A percentile compares a stretch with the other conserved stretches of the same genome.
These are phyloP conservation scores for Eudemis profundana DNA, from an alignment of 2,888 invertebrate genomes.

Conservation along the genomic window DNA sequence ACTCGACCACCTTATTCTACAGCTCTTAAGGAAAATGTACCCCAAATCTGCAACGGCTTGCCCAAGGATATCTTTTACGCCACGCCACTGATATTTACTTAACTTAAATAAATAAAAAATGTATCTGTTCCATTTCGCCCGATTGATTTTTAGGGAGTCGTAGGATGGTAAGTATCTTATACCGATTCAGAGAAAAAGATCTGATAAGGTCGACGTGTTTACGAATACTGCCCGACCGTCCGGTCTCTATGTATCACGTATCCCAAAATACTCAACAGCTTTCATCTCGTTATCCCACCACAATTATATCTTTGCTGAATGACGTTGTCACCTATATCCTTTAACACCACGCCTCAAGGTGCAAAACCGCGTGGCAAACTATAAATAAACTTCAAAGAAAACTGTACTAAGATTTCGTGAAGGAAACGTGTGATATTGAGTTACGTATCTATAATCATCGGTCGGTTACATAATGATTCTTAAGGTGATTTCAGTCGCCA, in stretches of 20 bases:
- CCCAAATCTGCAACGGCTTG: no score
- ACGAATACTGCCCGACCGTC: not conserved
- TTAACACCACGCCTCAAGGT: conserved; percentile 66
- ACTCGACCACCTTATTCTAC: no score
- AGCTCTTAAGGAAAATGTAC: no score
- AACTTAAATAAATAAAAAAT: no score
- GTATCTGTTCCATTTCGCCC: no score
- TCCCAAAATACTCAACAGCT: conserved; percentile 75
- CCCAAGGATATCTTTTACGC: no score
- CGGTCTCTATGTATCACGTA: conserved; percentile 54
- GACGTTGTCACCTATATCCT: conserved; percentile 67
- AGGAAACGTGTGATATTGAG: conserved; percentile 8
- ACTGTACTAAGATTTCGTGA: not conserved
- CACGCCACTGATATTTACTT: no score
- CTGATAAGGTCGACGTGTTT: no score
- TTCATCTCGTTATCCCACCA: conserved; percentile 80
- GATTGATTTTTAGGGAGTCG: no score
- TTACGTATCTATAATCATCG: conserved; percentile 5
- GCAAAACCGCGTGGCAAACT: conserved; percentile 58
- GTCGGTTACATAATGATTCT: conserved; percentile 1
- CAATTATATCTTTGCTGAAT: conserved; percentile 77
- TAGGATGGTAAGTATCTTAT: no score
- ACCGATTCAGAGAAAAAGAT: no score
- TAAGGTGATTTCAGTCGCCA: no score
- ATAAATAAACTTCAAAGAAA: conserved; percentile 43